Evolutionary conservation across 2,113 vertebrate genomes (phyloP), one percentile per base, ranked within the genome.

Genomic region (Phrynosoma platyrhinos): DNA sequence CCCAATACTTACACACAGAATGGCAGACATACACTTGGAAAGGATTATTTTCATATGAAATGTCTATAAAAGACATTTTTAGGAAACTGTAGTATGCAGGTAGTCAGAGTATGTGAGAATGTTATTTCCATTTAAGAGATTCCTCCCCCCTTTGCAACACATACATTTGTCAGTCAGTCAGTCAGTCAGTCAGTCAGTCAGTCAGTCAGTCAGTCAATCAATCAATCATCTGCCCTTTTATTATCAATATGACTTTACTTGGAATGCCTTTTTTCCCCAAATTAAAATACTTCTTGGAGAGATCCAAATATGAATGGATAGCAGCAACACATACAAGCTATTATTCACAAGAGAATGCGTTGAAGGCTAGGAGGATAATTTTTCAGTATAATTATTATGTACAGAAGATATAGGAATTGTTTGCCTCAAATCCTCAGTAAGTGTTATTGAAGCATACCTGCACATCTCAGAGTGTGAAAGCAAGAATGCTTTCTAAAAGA

Each of bases 301-400:
- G 47, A 85, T 72, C 92, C 76, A 87, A 84, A 83, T 88, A 71
- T n/a, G 18, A 27, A 85, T 42, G 1, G 92, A 91, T 87, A 84
- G 89, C 87, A 84, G 52, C 90, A 90, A 82, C 92, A 93, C 92
- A 91, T 83, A 92, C 84, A 91, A 82, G 92, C 89, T 91, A 91
- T 85, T 92, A 91, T 94, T 94, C 94, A 90, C 92, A 93, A 94
- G 91, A 0, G 83, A 86, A 92, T 84, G 77, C 83, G 86, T 92
- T 86, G 91, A 88, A 91, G 78, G 52, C 68, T 87, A 75, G 88
- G 90, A 90, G 91, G 83, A 87, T 91, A 94, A 95, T 94, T 93
- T 94, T 92, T 94, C 92, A 87, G 93, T 89, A 90, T 90, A 94
- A 92, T 92, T 94, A 93, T 87, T 92, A 93, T 91, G 92, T 93